These are phyloP conservation scores for Erannis defoliaria DNA, from an alignment of 2,888 invertebrate genomes.

Conservation along the genomic window DNA sequence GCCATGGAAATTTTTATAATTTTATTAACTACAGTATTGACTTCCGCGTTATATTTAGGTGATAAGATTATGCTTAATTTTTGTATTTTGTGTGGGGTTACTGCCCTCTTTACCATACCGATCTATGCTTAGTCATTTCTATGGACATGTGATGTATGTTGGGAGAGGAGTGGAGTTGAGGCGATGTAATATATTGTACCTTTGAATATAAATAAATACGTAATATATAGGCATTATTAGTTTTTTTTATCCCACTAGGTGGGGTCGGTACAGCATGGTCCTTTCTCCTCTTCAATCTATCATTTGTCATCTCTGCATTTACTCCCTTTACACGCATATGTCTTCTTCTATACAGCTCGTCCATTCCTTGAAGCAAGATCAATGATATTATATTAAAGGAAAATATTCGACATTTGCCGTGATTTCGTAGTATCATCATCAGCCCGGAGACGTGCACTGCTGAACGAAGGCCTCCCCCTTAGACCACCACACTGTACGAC, in stretches of 20 bases:
- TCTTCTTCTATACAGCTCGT: no score
- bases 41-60: slow-evolving; percentile 77
- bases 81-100: slow-evolving; percentile 80
- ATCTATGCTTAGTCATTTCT: slow-evolving; percentile 81
- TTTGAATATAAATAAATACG: slow-evolving; percentile 86
- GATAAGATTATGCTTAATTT: slow-evolving; percentile 81
- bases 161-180: slow-evolving; percentile 75
- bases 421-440: no score
- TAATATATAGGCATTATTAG: slow-evolving; percentile 78
- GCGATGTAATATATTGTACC: slow-evolving; percentile 86
- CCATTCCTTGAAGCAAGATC: no score
- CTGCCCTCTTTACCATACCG: slow-evolving; percentile 77
- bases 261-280: no score
- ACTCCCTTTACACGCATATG: no score
- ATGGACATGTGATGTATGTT: slow-evolving; percentile 76
- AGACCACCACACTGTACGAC: no score
- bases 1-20: slow-evolving; percentile 76
- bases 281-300: no score
- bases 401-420: no score
- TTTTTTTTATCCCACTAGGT: slow-evolving; percentile 65
- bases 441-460: no score
- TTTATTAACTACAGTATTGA: slow-evolving; percentile 83
- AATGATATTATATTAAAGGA: no score
- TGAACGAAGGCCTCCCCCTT: no score
- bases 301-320: no score